These are phyloP conservation scores for Thumatha senex DNA, from an alignment of 2,888 invertebrate species.

Conservation along the genomic window DNA sequence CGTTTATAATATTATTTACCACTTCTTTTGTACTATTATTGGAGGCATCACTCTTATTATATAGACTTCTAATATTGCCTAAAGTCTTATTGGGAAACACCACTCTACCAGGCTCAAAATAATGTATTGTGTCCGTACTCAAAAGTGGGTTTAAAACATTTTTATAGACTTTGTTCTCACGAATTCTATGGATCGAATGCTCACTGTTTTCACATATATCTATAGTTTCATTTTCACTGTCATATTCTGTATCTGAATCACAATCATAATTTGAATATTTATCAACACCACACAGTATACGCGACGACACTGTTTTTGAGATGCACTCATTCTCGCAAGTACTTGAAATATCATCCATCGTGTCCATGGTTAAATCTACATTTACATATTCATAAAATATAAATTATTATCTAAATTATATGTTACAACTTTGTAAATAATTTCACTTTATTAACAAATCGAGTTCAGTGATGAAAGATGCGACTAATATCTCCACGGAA, in stretches of 20 bases:
- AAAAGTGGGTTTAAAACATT: slow-evolving; percentile 40
- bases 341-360: slow-evolving; percentile 68
- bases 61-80: slow-evolving; percentile 43
- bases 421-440: slow-evolving; percentile 6
- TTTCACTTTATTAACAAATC: slow-evolving; percentile 21
- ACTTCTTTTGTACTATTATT: slow-evolving; percentile 47
- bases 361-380: slow-evolving; percentile 51
- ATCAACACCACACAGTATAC: slow-evolving; percentile 39
- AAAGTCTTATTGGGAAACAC: slow-evolving; percentile 53
- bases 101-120: slow-evolving; percentile 53
- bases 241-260: slow-evolving; percentile 66
- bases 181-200: slow-evolving; percentile 36
- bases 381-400: slow-evolving; percentile 19
- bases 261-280: slow-evolving; percentile 53
- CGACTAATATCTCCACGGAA: slow-evolving; percentile 52
- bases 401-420: slow-evolving; percentile 6
- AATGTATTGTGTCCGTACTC: slow-evolving; percentile 49
- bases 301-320: slow-evolving; percentile 35
- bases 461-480: slow-evolving; percentile 29
- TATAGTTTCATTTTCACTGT: slow-evolving; percentile 78
- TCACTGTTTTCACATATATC: slow-evolving; percentile 78
- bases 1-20: slow-evolving; percentile 41
- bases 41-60: slow-evolving; percentile 43
- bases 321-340: slow-evolving; percentile 66
- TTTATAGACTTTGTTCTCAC: slow-evolving; percentile 41